phyloP scores from a whole-genome alignment of 2,113 vertebrate species.

The Nannospalax galili region DNA sequence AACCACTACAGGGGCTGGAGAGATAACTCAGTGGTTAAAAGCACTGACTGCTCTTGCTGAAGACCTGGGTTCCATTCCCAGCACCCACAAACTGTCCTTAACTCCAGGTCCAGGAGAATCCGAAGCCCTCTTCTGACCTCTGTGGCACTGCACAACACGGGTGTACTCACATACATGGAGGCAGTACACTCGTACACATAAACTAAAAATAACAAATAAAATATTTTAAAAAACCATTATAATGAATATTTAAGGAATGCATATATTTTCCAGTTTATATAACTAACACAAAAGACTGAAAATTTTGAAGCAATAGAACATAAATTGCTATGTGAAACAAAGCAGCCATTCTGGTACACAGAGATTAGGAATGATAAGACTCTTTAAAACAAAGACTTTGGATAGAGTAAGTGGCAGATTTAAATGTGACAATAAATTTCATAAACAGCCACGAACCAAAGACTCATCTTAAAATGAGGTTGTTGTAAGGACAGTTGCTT shows the following conservation, averaged over 20 bases:
- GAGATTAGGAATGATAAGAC: background rate
- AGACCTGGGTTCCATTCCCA: no score
- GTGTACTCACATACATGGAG: no score
- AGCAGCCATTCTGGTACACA: background rate
- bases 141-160: no score
- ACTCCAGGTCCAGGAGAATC: no score
- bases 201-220: no score
- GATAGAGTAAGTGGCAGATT: background rate
- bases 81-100: no score
- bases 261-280: background rate
- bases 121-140: no score
- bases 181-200: no score
- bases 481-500: background rate
- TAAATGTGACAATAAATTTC: background rate
- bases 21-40: no score
- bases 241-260: constrained; percentile 28
- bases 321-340: constrained; percentile 28
- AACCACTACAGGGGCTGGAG: no score
- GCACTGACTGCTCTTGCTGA: no score
- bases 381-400: background rate
- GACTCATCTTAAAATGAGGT: background rate
- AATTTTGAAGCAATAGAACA: background rate
- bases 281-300: background rate
- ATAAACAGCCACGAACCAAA: background rate
- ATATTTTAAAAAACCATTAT: background rate